A percentile compares a stretch with the other conserved stretches of the same genome.
phyloP scores from a whole-genome alignment of 2,888 invertebrate genomes.

The Thymelicus sylvestris region DNA sequence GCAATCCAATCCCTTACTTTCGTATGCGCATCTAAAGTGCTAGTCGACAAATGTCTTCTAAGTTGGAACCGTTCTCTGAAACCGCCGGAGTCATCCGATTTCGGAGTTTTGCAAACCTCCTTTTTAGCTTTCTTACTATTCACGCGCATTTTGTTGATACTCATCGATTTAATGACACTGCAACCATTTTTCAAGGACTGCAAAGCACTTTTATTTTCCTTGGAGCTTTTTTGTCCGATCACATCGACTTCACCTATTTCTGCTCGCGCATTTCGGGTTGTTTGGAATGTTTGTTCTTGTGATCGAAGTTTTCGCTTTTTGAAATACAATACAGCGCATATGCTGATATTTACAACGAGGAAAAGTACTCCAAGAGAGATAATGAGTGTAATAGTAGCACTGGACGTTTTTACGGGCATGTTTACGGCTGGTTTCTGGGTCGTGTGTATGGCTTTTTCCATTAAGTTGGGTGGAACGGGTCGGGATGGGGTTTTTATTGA shows the following conservation, averaged over 20 bases:
- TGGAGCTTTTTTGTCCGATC: constrained; percentile 75
- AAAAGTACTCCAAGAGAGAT: constrained; percentile 88
- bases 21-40: constrained; percentile 93
- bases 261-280: constrained; percentile 77
- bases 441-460: constrained; percentile 63
- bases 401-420: constrained; percentile 81
- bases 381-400: constrained; percentile 86
- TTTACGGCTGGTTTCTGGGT: constrained; percentile 56
- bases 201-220: constrained; percentile 75
- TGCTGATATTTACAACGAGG: constrained; percentile 89
- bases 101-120: constrained; percentile 83
- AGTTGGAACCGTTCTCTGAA: constrained; percentile 87
- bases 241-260: constrained; percentile 79
- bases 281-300: constrained; percentile 75
- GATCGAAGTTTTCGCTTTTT: constrained; percentile 85
- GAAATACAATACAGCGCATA: constrained; percentile 87
- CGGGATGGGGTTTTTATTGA: constrained; percentile 69
- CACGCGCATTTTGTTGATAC: constrained; percentile 77
- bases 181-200: constrained; percentile 82
- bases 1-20: constrained; percentile 95
- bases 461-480: constrained; percentile 61
- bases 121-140: constrained; percentile 82
- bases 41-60: constrained; percentile 89
- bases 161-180: constrained; percentile 85
- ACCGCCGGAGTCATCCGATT: constrained; percentile 82